phyloP scores from a whole-genome alignment of 2,113 vertebrate species.

The Toxostoma redivivum region DNA sequence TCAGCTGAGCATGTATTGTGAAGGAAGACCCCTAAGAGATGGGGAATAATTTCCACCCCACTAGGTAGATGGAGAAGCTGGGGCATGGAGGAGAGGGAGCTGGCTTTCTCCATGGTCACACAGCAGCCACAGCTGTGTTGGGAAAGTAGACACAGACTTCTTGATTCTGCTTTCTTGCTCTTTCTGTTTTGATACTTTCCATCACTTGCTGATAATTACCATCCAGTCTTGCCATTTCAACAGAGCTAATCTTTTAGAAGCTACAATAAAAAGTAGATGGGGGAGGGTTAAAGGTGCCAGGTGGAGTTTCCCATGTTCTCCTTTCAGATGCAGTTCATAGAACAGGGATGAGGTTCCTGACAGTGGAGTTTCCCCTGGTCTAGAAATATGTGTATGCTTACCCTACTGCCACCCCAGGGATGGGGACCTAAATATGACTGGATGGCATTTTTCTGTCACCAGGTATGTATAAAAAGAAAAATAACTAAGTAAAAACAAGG shows the following conservation, averaged over 20 bases:
- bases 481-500: not conserved
- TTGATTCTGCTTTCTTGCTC: not conserved
- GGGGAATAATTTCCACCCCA: not conserved
- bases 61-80: not conserved
- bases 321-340: not conserved
- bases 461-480: not conserved
- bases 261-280: not conserved
- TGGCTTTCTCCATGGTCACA: not conserved
- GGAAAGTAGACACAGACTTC: not conserved
- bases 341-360: not conserved
- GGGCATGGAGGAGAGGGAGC: not conserved
- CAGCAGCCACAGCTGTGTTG: not conserved
- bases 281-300: not conserved
- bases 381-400: accelerated
- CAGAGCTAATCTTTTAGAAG: not conserved
- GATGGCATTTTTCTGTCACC: not conserved
- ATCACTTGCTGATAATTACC: not conserved
- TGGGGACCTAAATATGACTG: not conserved
- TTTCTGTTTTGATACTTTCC: not conserved
- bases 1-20: not conserved
- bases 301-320: not conserved
- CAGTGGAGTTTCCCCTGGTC: accelerated
- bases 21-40: not conserved
- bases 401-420: not conserved
- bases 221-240: not conserved